Evolutionary conservation across 1,140 invertebrate species (phyloP), one percentile per base, ranked within the genome.

Genomic region (Potamilus streckersoni): DNA sequence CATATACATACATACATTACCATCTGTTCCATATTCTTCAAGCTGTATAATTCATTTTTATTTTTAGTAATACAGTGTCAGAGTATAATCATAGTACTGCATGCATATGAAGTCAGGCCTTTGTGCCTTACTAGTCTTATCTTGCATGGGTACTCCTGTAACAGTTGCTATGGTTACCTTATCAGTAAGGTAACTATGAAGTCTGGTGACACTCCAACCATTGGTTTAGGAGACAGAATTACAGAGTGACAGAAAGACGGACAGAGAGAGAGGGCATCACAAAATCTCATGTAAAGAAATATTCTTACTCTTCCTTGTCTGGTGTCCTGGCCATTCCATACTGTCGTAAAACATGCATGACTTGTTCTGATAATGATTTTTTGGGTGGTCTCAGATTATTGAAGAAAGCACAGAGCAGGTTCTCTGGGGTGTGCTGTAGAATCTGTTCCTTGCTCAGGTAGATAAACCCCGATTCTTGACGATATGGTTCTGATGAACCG

Each of bases 391-490:
- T 69, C 8, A 88, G 82, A 59, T 83, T 83, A 71, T 76, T 85
- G 71, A 90, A 83, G 81, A 90, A 89, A n/a, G 76, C 69, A 72
- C 71, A 82, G 69, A 90, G 79, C 17, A 90, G 76, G 70, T 89
- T 90, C 20, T 85, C 88, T n/a, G 79, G 82, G 3, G 81, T 81
- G 49, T 86, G 76, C 57, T 84, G 83, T 56, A 86, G 81, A 64
- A 90, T 88, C 76, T 89, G 89, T 16, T 90, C 87, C 62, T 84
- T 84, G n/a, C 82, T 79, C 16, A 90, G 74, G 79, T 84, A 88
- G 67, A 90, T 89, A 64, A 84, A 88, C 5, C 88, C 89, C 4
- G 87, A 86, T 20, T 88, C 87, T n/a, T 89, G 86, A 56, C 81
- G 73, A 14, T 61, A 69, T 38, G 38, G 38, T 12, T 85, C 85